These are phyloP conservation scores for Phyllotreta cruciferae DNA, from an alignment of 2,888 invertebrate species.

Conservation along the genomic window DNA sequence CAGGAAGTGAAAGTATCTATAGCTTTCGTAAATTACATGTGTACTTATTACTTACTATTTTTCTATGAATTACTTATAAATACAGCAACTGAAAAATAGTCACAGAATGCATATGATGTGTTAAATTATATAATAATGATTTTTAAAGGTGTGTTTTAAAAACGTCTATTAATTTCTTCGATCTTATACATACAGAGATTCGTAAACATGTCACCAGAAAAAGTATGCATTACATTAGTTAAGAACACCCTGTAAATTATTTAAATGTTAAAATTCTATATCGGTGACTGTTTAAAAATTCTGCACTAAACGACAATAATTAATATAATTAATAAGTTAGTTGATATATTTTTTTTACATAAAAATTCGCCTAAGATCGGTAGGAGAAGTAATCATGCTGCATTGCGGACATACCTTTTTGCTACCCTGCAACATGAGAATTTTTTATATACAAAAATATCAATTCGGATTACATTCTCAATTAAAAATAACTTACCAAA, in stretches of 20 bases:
- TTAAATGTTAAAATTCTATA: conserved; percentile 13
- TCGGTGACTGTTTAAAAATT: conserved; percentile 10
- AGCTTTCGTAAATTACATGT: no score
- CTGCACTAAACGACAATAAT: conserved; percentile 2
- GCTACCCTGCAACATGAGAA: conserved; percentile 67
- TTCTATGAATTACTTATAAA: no score
- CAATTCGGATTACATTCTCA: no score
- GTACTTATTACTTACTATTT: no score
- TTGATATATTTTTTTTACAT: conserved; percentile 66
- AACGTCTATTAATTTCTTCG: conserved; percentile 1
- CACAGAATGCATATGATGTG: no score
- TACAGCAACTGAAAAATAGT: no score
- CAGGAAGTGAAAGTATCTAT: no score
- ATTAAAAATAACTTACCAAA: conserved; percentile 55
- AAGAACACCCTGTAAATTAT: conserved; percentile 27
- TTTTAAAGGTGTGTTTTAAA: conserved; percentile 7
- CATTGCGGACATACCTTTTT: conserved; percentile 95
- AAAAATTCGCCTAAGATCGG: conserved; percentile 87
- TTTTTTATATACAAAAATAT: conserved; percentile 2
- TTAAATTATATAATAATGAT: neutral
- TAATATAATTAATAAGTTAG: conserved; percentile 2
- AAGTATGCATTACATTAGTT: conserved; percentile 5
- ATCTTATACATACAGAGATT: conserved; percentile 10
- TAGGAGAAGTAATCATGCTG: conserved; percentile 89
- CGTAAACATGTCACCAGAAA: conserved; percentile 8